Base-by-base conservation (phyloP, 2,113 vertebrate species). In the Natator depressus region DNA sequence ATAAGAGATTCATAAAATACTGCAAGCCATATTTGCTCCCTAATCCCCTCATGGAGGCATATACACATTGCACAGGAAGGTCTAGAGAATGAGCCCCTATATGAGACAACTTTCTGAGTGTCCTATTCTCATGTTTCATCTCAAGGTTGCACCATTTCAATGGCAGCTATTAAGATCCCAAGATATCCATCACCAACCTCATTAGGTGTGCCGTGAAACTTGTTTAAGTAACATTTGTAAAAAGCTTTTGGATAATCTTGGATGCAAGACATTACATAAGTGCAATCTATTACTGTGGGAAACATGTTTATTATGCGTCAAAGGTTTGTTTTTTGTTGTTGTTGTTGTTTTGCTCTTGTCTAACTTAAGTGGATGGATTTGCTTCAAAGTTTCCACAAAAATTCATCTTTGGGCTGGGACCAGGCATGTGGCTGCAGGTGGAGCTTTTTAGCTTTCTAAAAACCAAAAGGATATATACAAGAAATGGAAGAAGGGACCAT, bases 371-470 rank as follows among this genome's bases (percentile, higher is more conserved):
- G 46, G 19, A 2, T 16, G 87, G 42, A 51, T 76, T 83, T 42
- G 7, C 46, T 13, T 22, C 55, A 57, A 80, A 82, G 55, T 87
- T 86, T 90, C 82, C 1, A 82, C 22, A 0, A 69, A 86, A n/a
- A 0, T 24, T 29, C 0, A 72, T 84, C 82, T 72, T n/a, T 35
- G 27, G 6, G 31, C 12, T 1, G 11, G 51, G 9, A 51, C 7
- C 8, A n/a, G 0, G 0, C 38, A 12, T 35, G 13, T 35, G 13
- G 29, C 31, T 35, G 5, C 59, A 62, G 2, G 35, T 7, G 5
- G 29, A 35, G 59, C 31, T 55, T 55, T 25, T 25, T 55, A 55
- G 54, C 54, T 62, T 62, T 62, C 59, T 35, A 62, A 62, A 62
- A 62, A 35, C 14, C 12, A 35, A 62, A 62, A 62, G 27, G 57